phyloP scores from a whole-genome alignment of 2,888 invertebrate species.

The Agrochola litura region DNA sequence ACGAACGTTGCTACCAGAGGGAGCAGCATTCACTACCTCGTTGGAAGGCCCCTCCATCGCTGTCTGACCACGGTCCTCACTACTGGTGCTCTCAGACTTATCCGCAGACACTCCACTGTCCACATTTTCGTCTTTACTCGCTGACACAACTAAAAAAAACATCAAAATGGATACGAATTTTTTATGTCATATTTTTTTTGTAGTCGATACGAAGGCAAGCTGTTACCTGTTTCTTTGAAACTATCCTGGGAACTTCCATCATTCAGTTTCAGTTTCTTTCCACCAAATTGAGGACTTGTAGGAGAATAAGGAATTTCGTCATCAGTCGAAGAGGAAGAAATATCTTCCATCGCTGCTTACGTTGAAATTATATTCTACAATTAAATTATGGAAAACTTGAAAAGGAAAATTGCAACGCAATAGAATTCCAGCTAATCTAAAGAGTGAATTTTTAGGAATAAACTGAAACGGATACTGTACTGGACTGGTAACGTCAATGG shows the following conservation, averaged over 20 bases:
- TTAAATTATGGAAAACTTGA: slow-evolving; percentile 45
- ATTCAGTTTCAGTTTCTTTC: slow-evolving; percentile 86
- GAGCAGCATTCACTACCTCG: slow-evolving; percentile 80
- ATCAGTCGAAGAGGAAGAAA: slow-evolving; percentile 79
- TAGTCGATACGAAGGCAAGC: slow-evolving; percentile 23
- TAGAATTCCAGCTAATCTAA: slow-evolving; percentile 59
- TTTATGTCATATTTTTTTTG: slow-evolving; percentile 72
- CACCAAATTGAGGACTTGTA: slow-evolving; percentile 78
- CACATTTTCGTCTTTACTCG: slow-evolving; percentile 83
- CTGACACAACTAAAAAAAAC: slow-evolving; percentile 72
- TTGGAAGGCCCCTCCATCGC: slow-evolving; percentile 79
- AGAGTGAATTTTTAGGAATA: slow-evolving; percentile 51
- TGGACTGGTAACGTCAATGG: slow-evolving; percentile 66
- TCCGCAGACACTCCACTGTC: slow-evolving; percentile 88
- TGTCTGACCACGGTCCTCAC: slow-evolving; percentile 78
- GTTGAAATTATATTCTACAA: slow-evolving; percentile 60
- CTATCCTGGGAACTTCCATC: slow-evolving; percentile 88
- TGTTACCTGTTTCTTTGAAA: slow-evolving; percentile 81
- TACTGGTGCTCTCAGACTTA: slow-evolving; percentile 87
- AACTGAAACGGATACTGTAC: slow-evolving; percentile 58
- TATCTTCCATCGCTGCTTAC: slow-evolving; percentile 84
- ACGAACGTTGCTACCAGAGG: slow-evolving; percentile 83
- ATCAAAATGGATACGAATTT: slow-evolving; percentile 73
- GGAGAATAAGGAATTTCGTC: slow-evolving; percentile 83
- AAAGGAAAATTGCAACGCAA: slow-evolving; percentile 53